These are phyloP conservation scores for Megaustenia siamemsis DNA, from an alignment of 2,888 invertebrate species.

Conservation along the genomic window DNA sequence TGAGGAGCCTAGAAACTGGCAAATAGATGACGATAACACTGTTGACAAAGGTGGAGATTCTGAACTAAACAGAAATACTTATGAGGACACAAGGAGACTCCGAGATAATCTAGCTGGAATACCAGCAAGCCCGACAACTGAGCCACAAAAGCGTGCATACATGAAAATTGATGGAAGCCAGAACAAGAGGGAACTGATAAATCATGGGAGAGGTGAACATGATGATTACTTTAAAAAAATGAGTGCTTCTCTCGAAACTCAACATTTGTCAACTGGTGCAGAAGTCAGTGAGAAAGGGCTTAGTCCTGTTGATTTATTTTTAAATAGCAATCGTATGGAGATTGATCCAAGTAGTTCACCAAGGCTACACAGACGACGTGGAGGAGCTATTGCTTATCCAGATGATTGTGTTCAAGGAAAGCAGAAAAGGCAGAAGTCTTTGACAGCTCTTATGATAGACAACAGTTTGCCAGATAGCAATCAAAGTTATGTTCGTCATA, in stretches of 20 bases:
- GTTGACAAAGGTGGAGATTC: not conserved
- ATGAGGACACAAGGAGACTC: not conserved
- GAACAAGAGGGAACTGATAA: not conserved
- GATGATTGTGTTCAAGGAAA: not conserved
- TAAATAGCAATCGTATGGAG: constrained; percentile 32
- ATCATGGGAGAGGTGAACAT: not conserved
- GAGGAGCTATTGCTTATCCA: constrained; percentile 34
- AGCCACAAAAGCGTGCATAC: not conserved
- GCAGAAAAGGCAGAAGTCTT: not conserved
- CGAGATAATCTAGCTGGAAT: not conserved
- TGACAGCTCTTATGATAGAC: not conserved
- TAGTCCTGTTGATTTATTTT: constrained; percentile 25
- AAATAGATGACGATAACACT: not conserved
- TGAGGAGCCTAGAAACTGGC: not conserved
- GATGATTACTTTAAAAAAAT: not conserved
- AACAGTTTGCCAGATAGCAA: not conserved
- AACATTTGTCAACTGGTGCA: not conserved
- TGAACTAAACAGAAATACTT: not conserved
- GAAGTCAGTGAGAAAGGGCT: not conserved
- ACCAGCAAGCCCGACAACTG: not conserved
- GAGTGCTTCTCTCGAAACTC: not conserved
- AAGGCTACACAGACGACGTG: constrained; percentile 19
- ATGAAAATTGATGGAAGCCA: not conserved
- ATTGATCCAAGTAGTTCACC: constrained; percentile 39
- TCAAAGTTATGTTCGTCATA: not conserved